These are phyloP conservation scores for Radopholus similis DNA, from an alignment of 1,140 invertebrate species.

Conservation along the genomic window DNA sequence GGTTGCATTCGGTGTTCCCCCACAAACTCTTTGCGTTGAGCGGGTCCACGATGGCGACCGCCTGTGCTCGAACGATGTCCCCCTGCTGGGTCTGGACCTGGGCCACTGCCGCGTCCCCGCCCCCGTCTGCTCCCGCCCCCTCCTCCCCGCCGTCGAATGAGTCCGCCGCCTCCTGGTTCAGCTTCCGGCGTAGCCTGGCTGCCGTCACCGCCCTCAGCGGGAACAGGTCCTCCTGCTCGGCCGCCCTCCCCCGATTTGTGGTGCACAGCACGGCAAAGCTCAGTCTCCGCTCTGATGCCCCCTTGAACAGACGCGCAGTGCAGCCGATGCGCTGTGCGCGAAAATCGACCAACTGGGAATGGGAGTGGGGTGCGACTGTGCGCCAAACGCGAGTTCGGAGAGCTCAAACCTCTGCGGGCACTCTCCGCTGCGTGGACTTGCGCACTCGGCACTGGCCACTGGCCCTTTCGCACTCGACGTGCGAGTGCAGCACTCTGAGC, in stretches of 20 bases:
- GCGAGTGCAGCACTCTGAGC: background rate
- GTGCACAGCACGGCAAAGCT: conserved; percentile 5
- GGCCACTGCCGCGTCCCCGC: background rate
- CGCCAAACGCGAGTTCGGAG: no score
- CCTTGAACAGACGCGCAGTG: background rate
- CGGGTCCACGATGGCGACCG: conserved; percentile 11
- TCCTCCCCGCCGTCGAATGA: background rate
- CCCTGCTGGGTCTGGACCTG: background rate
- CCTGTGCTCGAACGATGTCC: background rate
- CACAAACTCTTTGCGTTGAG: no score
- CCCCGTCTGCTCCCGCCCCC: background rate
- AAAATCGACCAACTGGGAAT: conserved; percentile 5
- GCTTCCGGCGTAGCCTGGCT: background rate
- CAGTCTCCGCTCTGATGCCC: background rate
- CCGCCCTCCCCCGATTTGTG: background rate
- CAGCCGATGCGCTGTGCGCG: conserved; percentile 3
- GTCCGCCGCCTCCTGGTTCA: conserved; percentile 1
- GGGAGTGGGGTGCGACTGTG: background rate
- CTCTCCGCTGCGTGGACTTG: background rate
- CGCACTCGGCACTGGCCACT: background rate
- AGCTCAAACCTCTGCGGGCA: background rate
- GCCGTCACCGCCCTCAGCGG: background rate
- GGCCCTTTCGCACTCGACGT: background rate
- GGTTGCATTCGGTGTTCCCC: no score
- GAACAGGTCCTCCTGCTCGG: background rate